phyloP scores from a whole-genome alignment of 64 coral and sea anemone species.

The Dendronephthya gigantea region DNA sequence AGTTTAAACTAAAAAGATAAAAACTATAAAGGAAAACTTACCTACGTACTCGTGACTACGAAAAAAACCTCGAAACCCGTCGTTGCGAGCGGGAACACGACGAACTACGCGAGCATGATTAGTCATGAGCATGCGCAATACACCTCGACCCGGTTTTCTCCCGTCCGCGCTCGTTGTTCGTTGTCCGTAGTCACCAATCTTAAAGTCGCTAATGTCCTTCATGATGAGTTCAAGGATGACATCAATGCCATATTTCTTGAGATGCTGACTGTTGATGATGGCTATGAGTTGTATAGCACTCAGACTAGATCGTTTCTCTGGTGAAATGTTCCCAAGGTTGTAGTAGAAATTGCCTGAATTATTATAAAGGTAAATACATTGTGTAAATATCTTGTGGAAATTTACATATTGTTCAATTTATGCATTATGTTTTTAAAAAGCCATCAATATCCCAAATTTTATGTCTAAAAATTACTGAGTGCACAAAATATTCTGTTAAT shows the following conservation, averaged over 20 bases:
- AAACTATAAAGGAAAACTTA: neutral
- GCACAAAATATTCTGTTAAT: too few species aligned
- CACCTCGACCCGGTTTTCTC: neutral
- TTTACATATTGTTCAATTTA: too few species aligned
- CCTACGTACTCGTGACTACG: neutral
- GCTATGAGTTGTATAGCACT: neutral
- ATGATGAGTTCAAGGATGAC: too few species aligned
- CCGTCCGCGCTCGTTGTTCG: neutral
- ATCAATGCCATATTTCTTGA: too few species aligned
- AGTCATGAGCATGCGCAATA: neutral
- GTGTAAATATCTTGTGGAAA: too few species aligned
- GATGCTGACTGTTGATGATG: neutral
- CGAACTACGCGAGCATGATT: neutral
- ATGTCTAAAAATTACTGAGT: too few species aligned
- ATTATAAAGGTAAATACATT: too few species aligned
- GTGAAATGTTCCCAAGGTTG: neutral
- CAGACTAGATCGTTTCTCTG: neutral
- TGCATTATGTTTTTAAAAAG: too few species aligned
- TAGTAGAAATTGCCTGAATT: neutral
- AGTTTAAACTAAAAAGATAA: neutral
- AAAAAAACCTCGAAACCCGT: too few species aligned
- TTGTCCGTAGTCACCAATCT: neutral
- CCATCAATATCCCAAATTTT: too few species aligned
- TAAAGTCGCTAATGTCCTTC: neutral
- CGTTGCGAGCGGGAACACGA: neutral